Evolutionary conservation across 2,888 invertebrate genomes (phyloP).

Genomic region (Dioctria linearis): DNA sequence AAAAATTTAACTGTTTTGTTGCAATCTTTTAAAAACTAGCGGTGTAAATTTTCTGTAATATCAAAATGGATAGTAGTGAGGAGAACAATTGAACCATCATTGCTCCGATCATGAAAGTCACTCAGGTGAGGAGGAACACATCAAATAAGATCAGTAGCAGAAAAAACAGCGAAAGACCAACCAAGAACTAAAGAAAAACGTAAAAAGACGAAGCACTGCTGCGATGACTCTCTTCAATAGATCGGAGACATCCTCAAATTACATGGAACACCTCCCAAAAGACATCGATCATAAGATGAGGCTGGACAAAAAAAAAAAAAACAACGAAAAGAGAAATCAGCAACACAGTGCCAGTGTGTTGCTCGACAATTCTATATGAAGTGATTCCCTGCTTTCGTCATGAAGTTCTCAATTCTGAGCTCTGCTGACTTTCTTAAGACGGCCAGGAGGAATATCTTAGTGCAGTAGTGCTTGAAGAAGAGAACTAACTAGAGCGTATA

Average conservation of each 20-base stretch:
- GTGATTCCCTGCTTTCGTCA: slow-evolving; percentile 47
- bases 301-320: slow-evolving; percentile 46
- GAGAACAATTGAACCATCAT: slow-evolving; percentile 46
- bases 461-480: neutral
- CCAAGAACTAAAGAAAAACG: slow-evolving; percentile 52
- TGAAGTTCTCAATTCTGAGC: neutral
- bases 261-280: slow-evolving; percentile 60
- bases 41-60: too few species aligned
- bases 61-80: neutral
- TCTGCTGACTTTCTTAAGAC: neutral
- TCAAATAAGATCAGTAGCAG: slow-evolving; percentile 55
- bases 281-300: slow-evolving; percentile 59
- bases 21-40: too few species aligned
- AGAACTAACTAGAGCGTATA: slow-evolving; percentile 34
- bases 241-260: slow-evolving; percentile 59
- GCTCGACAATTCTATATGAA: neutral
- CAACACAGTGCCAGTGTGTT: neutral
- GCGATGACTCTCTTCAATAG: slow-evolving; percentile 34
- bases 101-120: slow-evolving; percentile 53
- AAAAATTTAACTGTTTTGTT: too few species aligned
- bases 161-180: slow-evolving; percentile 55
- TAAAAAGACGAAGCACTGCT: slow-evolving; percentile 44
- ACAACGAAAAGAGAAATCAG: slow-evolving; percentile 41
- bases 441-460: neutral
- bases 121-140: slow-evolving; percentile 54